Evolutionary conservation across 2,888 invertebrate species (phyloP).

Genomic region (Nymphalis urticae): DNA sequence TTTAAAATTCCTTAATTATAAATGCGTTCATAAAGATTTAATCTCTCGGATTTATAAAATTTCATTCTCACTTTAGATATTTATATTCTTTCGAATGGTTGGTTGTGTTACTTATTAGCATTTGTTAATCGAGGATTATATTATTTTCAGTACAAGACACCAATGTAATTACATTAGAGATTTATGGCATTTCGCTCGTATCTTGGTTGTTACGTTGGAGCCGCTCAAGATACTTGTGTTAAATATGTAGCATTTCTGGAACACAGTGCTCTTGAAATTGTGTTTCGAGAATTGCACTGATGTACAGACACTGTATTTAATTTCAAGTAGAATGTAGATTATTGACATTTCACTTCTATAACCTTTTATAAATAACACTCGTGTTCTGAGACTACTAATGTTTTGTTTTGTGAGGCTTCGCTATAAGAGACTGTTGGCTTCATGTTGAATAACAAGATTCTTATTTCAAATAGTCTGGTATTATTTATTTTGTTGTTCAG

Average conservation of each 20-base stretch:
- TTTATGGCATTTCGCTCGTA: not conserved
- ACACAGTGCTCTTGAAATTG: constrained; percentile 25
- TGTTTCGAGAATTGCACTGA: constrained; percentile 24
- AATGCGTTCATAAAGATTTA: constrained; percentile 18
- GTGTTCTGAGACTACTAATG: constrained; percentile 6
- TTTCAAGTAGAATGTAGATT: constrained; percentile 13
- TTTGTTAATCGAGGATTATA: constrained; percentile 13
- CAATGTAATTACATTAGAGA: constrained; percentile 20
- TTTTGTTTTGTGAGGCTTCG: constrained; percentile 11
- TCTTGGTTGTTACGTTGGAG: not conserved
- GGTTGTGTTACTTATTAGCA: constrained; percentile 11
- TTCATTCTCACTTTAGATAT: constrained; percentile 10
- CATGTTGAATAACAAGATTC: not conserved
- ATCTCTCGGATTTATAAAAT: constrained; percentile 26
- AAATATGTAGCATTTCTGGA: constrained; percentile 37
- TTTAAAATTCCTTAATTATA: constrained; percentile 21
- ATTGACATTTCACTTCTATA: constrained; percentile 22
- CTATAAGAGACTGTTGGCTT: not conserved
- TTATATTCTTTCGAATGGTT: not conserved
- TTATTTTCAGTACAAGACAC: not conserved
- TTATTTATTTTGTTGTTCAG: no score
- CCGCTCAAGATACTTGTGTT: constrained; percentile 20
- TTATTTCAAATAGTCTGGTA: no score
- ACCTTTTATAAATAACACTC: constrained; percentile 13
- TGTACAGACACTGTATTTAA: constrained; percentile 19